phyloP scores from a whole-genome alignment of 2,113 vertebrate species.

The Ancistrus triradiatus region DNA sequence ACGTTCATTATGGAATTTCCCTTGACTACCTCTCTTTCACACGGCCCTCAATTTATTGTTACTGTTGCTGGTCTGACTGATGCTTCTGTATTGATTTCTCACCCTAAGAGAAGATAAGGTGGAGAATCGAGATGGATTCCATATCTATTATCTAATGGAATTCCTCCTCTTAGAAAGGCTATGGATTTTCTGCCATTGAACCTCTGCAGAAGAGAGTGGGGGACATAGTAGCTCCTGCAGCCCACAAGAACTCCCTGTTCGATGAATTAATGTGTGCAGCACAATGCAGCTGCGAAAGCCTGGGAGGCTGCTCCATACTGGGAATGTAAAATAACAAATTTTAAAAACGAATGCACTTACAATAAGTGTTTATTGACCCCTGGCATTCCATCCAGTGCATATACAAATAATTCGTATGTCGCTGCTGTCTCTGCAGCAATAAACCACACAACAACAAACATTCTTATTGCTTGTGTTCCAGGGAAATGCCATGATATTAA shows the following conservation, averaged over 20 bases:
- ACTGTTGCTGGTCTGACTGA: slow-evolving; percentile 76
- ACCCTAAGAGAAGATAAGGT: slow-evolving; percentile 73
- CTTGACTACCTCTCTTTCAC: slow-evolving; percentile 49
- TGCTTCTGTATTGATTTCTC: slow-evolving; percentile 73
- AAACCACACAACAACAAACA: slow-evolving; percentile 30
- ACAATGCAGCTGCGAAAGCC: slow-evolving; percentile 62
- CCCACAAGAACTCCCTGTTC: slow-evolving; percentile 58
- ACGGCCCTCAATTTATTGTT: slow-evolving; percentile 75
- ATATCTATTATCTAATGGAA: slow-evolving; percentile 85
- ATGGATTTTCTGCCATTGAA: slow-evolving; percentile 81
- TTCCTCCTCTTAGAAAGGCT: slow-evolving; percentile 75
- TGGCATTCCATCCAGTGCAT: slow-evolving; percentile 54
- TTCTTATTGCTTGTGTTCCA: not conserved
- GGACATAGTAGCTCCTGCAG: slow-evolving; percentile 47
- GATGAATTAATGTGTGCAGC: slow-evolving; percentile 67
- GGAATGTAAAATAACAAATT: slow-evolving; percentile 46
- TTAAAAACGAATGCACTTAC: slow-evolving; percentile 61
- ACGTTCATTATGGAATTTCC: slow-evolving; percentile 38
- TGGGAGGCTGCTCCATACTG: slow-evolving; percentile 51
- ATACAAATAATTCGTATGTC: slow-evolving; percentile 36
- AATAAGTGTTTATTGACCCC: slow-evolving; percentile 69
- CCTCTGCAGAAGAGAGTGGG: slow-evolving; percentile 53
- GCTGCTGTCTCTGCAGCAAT: slow-evolving; percentile 11
- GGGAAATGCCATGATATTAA: too few relatives aligned
- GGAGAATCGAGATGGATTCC: slow-evolving; percentile 79